These are phyloP conservation scores for Drosophila littoralis DNA, from an alignment of 1,140 invertebrate species.

Conservation along the genomic window DNA sequence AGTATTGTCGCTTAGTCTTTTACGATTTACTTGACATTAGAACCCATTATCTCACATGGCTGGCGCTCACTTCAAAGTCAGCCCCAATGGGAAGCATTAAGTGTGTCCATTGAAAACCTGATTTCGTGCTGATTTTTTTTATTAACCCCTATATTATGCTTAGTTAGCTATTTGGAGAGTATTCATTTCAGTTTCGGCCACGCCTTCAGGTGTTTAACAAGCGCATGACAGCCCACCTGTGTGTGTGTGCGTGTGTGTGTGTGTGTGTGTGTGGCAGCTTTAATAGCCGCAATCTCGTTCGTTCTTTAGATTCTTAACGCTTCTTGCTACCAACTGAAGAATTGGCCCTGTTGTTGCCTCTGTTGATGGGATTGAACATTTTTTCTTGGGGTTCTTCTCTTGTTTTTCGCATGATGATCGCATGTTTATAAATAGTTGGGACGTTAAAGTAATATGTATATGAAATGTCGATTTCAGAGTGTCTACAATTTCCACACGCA, in stretches of 20 bases:
- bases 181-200: conserved; percentile 26
- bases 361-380: conserved; percentile 37
- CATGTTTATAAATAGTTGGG: conserved; percentile 78
- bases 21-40: no score
- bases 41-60: no score
- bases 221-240: conserved; percentile 35
- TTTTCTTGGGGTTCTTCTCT: conserved; percentile 40
- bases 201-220: conserved; percentile 49
- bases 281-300: conserved; percentile 38
- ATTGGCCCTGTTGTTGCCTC: conserved; percentile 15
- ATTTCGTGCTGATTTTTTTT: background rate
- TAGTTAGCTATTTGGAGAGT: conserved; percentile 10
- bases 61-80: background rate
- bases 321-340: conserved; percentile 33
- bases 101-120: background rate
- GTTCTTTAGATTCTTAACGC: conserved; percentile 33
- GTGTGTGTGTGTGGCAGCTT: conserved; percentile 25
- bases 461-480: conserved; percentile 70
- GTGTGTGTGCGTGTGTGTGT: background rate
- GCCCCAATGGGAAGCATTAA: background rate
- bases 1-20: no score
- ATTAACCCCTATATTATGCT: conserved; percentile 3
- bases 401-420: conserved; percentile 60
- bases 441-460: conserved; percentile 61
- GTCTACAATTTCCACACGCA: conserved; percentile 56